Conservation (phyloP, 2,797 vertebrate species). For the Lycodopsis pacificus region DNA sequence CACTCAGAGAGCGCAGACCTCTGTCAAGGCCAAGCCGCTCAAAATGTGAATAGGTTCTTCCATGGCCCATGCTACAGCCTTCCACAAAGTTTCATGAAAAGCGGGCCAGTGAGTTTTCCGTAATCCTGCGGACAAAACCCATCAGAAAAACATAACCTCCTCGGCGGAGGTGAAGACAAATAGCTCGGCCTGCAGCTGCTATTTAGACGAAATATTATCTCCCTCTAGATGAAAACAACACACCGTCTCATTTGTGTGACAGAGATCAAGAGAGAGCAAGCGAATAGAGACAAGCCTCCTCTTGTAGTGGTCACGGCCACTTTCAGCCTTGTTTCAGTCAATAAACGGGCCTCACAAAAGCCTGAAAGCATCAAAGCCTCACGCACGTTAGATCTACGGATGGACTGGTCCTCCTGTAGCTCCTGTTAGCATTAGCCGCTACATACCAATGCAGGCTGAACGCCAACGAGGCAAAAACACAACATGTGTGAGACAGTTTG, state of each 20-base stretch:
- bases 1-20: not conserved
- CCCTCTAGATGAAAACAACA: slow-evolving; percentile 1
- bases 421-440: slow-evolving; percentile 20
- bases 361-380: slow-evolving; percentile 46
- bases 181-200: not conserved
- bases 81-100: not conserved
- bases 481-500: slow-evolving; percentile 1
- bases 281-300: slow-evolving; percentile 25
- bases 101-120: not conserved
- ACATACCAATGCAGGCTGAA: slow-evolving; percentile 16
- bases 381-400: slow-evolving; percentile 26
- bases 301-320: slow-evolving; percentile 43
- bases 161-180: slow-evolving; percentile 2
- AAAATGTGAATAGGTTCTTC: not conserved
- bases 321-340: slow-evolving; percentile 29
- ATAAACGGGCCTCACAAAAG: slow-evolving; percentile 41
- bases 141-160: not conserved
- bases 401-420: slow-evolving; percentile 12
- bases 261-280: slow-evolving; percentile 21
- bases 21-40: not conserved
- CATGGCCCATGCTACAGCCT: not conserved
- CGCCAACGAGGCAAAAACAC: not conserved
- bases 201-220: slow-evolving; percentile 1
- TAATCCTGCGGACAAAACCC: not conserved
- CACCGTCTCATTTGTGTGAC: slow-evolving; percentile 2